These are phyloP conservation scores for Macroglossus sobrinus DNA, from an alignment of 2,113 vertebrate genomes.

Conservation along the genomic window DNA sequence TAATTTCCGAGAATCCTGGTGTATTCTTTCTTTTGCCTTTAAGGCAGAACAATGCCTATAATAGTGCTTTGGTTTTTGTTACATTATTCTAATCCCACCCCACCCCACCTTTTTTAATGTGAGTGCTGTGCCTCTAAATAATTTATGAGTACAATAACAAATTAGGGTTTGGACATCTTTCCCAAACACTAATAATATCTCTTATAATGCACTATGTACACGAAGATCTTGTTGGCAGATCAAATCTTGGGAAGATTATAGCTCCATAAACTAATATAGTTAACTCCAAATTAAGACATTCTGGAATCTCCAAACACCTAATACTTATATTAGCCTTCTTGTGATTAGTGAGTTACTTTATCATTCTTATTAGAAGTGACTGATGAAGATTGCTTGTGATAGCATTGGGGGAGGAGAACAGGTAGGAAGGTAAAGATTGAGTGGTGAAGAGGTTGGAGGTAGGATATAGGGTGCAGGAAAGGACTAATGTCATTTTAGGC, in stretches of 20 bases:
- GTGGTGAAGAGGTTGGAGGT: background rate
- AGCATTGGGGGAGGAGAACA: background rate
- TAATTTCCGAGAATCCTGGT: background rate
- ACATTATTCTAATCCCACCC: background rate
- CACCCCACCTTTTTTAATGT: background rate
- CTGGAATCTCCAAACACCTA: background rate
- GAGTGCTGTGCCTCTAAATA: background rate
- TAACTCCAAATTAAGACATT: background rate
- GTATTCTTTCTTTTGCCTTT: background rate
- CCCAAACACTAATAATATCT: background rate
- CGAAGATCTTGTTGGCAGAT: background rate
- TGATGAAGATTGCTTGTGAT: background rate
- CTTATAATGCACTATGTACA: background rate
- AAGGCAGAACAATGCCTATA: background rate
- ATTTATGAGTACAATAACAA: background rate
- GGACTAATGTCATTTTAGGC: background rate
- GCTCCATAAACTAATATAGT: background rate
- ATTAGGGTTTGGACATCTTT: background rate
- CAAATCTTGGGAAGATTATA: background rate
- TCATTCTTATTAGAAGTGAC: background rate
- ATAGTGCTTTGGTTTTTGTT: background rate
- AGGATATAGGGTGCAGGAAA: background rate
- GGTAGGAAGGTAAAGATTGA: background rate
- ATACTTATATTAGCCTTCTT: background rate
- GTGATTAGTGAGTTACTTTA: background rate